Percentiles rank a stretch among this genome's conserved stretches.
Conservation (phyloP, 2,888 invertebrate genomes). For the Drosophila helvetica region DNA sequence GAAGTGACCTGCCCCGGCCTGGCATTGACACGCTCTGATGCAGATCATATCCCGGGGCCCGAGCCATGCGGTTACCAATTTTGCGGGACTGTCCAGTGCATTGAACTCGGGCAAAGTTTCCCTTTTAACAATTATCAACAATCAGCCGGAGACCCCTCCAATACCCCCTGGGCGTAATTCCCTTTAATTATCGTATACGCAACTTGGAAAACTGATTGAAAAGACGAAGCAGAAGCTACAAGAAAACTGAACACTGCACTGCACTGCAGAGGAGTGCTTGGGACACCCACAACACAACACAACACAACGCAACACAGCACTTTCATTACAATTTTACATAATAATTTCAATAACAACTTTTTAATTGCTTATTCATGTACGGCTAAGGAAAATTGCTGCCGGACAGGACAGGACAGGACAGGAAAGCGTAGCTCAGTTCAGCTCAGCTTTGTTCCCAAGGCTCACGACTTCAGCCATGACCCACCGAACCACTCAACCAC, state of each 20-base stretch:
- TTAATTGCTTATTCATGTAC: slow-evolving; percentile 80
- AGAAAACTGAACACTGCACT: slow-evolving; percentile 5
- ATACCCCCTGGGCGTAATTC: not conserved
- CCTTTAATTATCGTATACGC: slow-evolving; percentile 5
- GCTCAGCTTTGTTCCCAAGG: slow-evolving; percentile 1
- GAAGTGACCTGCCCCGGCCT: slow-evolving; percentile 16
- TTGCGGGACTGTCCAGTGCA: slow-evolving; percentile 2
- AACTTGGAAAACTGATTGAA: slow-evolving; percentile 23
- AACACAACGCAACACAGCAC: slow-evolving; percentile 40
- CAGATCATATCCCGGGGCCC: slow-evolving; percentile 17
- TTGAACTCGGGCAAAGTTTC: slow-evolving; percentile 3
- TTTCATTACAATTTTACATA: slow-evolving; percentile 70
- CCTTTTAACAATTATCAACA: slow-evolving; percentile 9
- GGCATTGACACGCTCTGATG: slow-evolving; percentile 36
- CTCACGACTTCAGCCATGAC: slow-evolving; percentile 11
- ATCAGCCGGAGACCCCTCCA: slow-evolving; percentile 12
- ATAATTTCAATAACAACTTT: slow-evolving; percentile 79
- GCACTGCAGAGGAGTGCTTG: slow-evolving; percentile 15
- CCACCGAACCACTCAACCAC: slow-evolving; percentile 1
- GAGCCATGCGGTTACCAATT: not conserved
- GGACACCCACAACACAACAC: slow-evolving; percentile 29
- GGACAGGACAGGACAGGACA: slow-evolving; percentile 5
- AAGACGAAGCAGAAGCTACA: slow-evolving; percentile 2
- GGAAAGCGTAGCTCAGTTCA: slow-evolving; percentile 4
- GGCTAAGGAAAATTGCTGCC: slow-evolving; percentile 29